Conservation (phyloP, 2,113 vertebrate species). For the Cercocebus atys region DNA sequence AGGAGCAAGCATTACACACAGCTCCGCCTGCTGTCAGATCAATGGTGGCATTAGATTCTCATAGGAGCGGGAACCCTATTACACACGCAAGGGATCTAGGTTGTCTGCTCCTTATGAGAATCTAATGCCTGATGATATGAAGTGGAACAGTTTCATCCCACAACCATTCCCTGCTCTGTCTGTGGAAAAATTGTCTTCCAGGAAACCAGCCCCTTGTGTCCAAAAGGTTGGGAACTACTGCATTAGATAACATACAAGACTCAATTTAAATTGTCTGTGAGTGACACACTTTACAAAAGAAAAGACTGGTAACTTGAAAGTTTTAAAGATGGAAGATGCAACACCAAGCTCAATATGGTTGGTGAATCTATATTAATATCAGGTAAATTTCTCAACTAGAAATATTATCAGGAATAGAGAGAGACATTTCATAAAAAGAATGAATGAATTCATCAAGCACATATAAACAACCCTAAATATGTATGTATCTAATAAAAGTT, state of each 20-base stretch:
- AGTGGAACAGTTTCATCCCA: too few species aligned
- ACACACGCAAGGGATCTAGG: too few species aligned
- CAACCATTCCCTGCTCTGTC: too few species aligned
- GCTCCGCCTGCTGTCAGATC: too few species aligned
- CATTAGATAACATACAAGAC: background rate
- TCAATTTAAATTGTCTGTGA: background rate
- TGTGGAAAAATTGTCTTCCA: too few species aligned
- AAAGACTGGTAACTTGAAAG: background rate
- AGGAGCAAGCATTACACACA: too few species aligned
- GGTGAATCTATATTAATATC: background rate
- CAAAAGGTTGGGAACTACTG: too few species aligned
- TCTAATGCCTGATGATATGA: too few species aligned
- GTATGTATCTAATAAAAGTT: background rate
- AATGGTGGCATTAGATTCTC: too few species aligned
- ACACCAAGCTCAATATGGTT: background rate
- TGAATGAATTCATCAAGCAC: background rate
- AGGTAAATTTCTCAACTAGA: constrained; percentile 23
- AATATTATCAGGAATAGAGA: background rate
- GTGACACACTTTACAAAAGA: background rate
- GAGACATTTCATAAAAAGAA: background rate
- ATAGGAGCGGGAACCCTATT: too few species aligned
- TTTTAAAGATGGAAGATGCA: background rate
- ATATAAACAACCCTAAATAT: background rate
- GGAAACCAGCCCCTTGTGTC: too few species aligned
- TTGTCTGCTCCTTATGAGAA: too few species aligned